Base-by-base conservation (phyloP, 1,140 invertebrate genomes). In the Trachymyrmex septentrionalis region DNA sequence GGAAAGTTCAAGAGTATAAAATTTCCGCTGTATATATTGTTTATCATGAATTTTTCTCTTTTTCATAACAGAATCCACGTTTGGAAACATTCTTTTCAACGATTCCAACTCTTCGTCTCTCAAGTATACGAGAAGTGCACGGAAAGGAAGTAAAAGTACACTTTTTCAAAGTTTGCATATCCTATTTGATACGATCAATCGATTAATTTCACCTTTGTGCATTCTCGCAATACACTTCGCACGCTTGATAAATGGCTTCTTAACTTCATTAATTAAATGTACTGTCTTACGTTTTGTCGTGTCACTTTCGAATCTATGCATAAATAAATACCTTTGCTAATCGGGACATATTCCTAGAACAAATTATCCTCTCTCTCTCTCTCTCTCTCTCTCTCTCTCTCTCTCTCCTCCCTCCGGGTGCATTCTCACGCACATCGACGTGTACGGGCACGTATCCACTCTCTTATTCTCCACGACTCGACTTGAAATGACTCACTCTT, bases 401-500 rank as follows among this genome's bases (percentile, higher is more conserved):
- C 80, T 72, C 78, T 82, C 53, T 53, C 30, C 19, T 57, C 55
- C 9, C 19, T 57, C 55, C n/a, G 5, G 5, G n/a, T 14, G 21
- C 38, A 24, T 55, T 82, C 69, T 82, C 55, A 44, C 67, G 69
- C 34, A 61, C 38, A 30, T 0, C 48, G 6, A 24, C 67, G 48
- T 19, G 24, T 19, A 38, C 38, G 30, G 30, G 34, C 61, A 66
- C 63, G 44, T 72, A 72, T 14, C 24, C 66, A n/a, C 50, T 73
- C 55, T 69, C 81, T 87, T 86, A 61, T 63, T 81, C 61, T 55
- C 10, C 16, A 48, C 77, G 69, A 81, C 81, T 55, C 82, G 77
- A 55, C 89, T 86, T 76, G 55, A 75, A 91, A 80, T 90, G 90
- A 91, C 86, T 90, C 84, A 91, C 66, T 77, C 81, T 69, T 72